Evolutionary conservation across 2,113 vertebrate genomes (phyloP).

Genomic region (Ciconia boyciana): DNA sequence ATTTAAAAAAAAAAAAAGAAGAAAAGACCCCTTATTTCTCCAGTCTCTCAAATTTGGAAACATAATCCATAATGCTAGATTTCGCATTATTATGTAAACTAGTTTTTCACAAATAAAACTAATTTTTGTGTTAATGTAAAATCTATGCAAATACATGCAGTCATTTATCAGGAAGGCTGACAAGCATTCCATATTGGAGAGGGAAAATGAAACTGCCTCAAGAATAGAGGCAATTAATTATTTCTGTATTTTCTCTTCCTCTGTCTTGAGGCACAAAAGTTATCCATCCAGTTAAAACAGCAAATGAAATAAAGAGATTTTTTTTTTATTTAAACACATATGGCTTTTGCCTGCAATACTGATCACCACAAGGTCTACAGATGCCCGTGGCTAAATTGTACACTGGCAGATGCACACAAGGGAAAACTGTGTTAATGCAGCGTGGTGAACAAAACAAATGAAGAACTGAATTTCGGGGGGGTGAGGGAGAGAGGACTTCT

Average conservation of each 20-base stretch:
- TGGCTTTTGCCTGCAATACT: constrained; percentile 84
- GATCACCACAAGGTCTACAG: constrained; percentile 82
- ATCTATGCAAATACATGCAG: constrained; percentile 98
- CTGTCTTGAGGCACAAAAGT: constrained; percentile 87
- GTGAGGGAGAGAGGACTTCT: neutral
- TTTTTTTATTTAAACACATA: constrained; percentile 83
- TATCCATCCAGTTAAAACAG: constrained; percentile 84
- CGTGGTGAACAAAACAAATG: constrained; percentile 89
- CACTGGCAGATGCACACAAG: constrained; percentile 81
- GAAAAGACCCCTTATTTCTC: neutral
- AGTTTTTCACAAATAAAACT: constrained; percentile 87
- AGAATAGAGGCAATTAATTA: constrained; percentile 94
- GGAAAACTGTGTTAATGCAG: constrained; percentile 82
- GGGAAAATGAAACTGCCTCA: constrained; percentile 85
- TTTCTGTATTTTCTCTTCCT: constrained; percentile 85
- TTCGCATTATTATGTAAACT: constrained; percentile 87
- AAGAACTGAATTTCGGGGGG: constrained; percentile 65
- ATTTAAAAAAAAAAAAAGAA: neutral
- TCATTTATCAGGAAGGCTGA: constrained; percentile 96
- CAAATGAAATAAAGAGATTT: constrained; percentile 81
- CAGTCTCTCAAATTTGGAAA: constrained; percentile 56
- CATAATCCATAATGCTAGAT: constrained; percentile 70
- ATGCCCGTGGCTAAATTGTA: constrained; percentile 85
- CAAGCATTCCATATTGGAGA: constrained; percentile 94
- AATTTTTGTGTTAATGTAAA: constrained; percentile 90